A percentile compares a stretch with the other conserved stretches of the same genome.
Conservation (phyloP, 2,797 vertebrate species). For the Hippocampus kuda region DNA sequence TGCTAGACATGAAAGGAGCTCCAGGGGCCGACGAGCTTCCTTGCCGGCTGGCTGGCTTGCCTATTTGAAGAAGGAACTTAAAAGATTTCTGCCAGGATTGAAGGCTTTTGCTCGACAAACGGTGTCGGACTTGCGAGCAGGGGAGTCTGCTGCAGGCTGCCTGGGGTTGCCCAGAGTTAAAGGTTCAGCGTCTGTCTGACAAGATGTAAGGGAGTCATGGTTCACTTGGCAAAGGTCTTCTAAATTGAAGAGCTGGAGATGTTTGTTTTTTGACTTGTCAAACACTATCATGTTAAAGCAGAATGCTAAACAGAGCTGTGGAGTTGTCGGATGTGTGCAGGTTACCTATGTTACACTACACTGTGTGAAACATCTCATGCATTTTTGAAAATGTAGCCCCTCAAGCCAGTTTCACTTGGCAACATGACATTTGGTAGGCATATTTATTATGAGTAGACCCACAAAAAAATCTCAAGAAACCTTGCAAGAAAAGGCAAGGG, state of each 20-base stretch:
- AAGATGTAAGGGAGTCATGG: background rate
- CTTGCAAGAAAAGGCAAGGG: too few relatives aligned
- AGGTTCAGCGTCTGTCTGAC: conserved; percentile 1
- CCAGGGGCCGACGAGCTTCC: background rate
- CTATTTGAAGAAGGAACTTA: conserved; percentile 5
- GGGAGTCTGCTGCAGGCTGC: background rate
- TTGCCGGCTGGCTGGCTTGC: background rate
- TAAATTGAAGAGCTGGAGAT: background rate
- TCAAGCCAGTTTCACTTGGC: too few relatives aligned
- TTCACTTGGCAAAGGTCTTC: background rate
- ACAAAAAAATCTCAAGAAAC: too few relatives aligned
- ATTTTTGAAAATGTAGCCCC: too few relatives aligned
- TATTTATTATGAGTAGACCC: too few relatives aligned
- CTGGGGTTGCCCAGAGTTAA: background rate
- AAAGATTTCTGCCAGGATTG: conserved; percentile 4
- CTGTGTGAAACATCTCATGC: too few relatives aligned
- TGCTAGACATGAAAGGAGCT: background rate
- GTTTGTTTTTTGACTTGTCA: background rate
- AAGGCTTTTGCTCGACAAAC: background rate
- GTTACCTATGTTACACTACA: too few relatives aligned
- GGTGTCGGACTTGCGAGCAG: background rate
- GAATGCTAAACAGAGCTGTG: background rate
- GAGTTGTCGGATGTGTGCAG: background rate
- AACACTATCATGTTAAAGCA: background rate
- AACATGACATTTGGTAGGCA: too few relatives aligned